Base-by-base conservation (phyloP, 2,797 vertebrate genomes). In the Cetoscarus ocellatus region DNA sequence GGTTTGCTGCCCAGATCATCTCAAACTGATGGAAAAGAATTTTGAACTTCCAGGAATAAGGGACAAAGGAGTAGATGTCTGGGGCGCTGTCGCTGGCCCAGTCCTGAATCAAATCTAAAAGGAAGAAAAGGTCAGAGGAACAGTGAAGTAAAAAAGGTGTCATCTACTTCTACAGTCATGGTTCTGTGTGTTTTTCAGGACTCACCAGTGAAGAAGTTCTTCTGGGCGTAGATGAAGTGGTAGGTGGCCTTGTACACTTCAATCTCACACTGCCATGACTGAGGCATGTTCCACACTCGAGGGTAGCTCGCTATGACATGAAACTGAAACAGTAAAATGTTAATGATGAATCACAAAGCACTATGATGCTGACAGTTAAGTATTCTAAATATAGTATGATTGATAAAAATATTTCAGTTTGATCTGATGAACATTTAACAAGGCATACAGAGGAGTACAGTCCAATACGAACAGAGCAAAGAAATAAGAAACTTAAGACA, bases 1-100 rank as follows among this genome's bases (percentile, higher is more conserved):
- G 97, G 93, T 99, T 99, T 64, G 97, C 98, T 0, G 98, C 97
- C 98, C 98, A 99, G 81, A 99, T 96, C 98, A 99, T 99, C 92
- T 99, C 98, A 91, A 99, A 99, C 45, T 99, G 98, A 92, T 99
- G 97, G 88, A 99, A 98, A 89, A 98, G 96, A 43, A 99, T 81
- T 91, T 99, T 99, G 85, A 99, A 98, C 82, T 96, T 98, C 97
- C 98, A 99, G 14, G 96, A 95, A 73, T 99, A 99, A 0, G 98
- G 98, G 63, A 99, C 97, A 84, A 99, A 99, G 2, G 98, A 98
- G 92, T 98, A 99, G 71, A 99, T 96, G 84, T 99, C 98, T 3
- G 98, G 98, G 13, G 97, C 96, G 0, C 94, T 98, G 77, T 99
- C 98, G 75, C 97, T 98, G 11, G 97, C 96, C 98, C 98, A 99